A percentile compares a stretch with the other conserved stretches of the same genome.
phyloP scores from a whole-genome alignment of 2,113 vertebrate species.

The Ictalurus punctatus region DNA sequence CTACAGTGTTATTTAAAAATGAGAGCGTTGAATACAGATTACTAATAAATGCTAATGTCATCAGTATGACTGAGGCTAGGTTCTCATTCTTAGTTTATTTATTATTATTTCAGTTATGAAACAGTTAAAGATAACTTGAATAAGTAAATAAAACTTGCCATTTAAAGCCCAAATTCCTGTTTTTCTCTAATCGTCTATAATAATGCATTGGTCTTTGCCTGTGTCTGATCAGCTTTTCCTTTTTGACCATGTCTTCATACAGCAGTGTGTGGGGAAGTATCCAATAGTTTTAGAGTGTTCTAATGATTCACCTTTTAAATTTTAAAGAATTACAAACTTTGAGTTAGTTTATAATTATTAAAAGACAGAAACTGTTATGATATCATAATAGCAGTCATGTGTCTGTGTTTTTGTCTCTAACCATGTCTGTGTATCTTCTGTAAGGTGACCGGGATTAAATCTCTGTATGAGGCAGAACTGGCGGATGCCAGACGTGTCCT shows the following conservation, averaged over 20 bases:
- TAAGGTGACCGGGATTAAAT: conserved; percentile 88
- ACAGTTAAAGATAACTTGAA: not conserved
- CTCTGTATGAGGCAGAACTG: conserved; percentile 89
- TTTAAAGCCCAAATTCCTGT: not conserved
- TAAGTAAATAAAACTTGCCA: not conserved
- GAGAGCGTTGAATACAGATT: not conserved
- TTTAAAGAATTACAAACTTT: not conserved
- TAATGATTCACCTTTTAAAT: not conserved
- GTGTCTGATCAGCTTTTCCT: not conserved
- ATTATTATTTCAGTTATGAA: not conserved
- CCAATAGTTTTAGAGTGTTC: not conserved
- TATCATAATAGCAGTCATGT: not conserved
- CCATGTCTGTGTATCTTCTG: not conserved
- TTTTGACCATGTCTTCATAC: not conserved
- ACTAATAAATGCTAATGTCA: not conserved
- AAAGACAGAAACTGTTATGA: not conserved
- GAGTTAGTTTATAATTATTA: not conserved
- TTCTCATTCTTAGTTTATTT: not conserved
- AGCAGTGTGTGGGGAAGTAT: not conserved
- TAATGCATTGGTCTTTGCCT: not conserved
- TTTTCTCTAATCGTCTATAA: not conserved
- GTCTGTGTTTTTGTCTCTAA: not conserved
- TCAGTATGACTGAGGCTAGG: not conserved
- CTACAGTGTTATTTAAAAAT: not conserved
- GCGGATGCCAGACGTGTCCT: conserved; percentile 88